phyloP scores from a whole-genome alignment of 2,797 vertebrate genomes.

The Furcifer pardalis region DNA sequence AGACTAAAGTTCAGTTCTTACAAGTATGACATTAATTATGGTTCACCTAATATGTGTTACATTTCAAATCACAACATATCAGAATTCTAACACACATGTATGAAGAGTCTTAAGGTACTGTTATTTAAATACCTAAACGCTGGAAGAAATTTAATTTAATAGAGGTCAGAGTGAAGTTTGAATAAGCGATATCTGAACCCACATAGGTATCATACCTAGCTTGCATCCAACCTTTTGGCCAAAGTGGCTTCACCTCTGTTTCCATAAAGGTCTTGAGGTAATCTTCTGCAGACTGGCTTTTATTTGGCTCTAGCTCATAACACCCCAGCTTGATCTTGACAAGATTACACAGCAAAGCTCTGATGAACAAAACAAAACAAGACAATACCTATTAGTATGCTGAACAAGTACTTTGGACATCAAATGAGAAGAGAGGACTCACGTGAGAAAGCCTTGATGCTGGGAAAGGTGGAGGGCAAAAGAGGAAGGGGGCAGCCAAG shows the following conservation, averaged over 20 bases:
- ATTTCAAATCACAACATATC: not conserved
- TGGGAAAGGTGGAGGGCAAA: too few relatives aligned
- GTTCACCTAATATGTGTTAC: not conserved
- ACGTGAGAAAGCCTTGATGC: too few relatives aligned
- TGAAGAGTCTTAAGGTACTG: not conserved
- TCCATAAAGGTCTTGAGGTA: slow-evolving; percentile 88
- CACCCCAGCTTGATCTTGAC: slow-evolving; percentile 95
- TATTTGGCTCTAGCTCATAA: slow-evolving; percentile 93
- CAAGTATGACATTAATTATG: not conserved
- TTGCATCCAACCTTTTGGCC: slow-evolving; percentile 91
- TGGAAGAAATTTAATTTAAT: not conserved
- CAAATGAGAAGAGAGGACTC: too few relatives aligned
- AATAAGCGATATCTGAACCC: slow-evolving; percentile 1
- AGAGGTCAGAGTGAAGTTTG: not conserved
- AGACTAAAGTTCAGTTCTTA: not conserved
- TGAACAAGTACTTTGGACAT: too few relatives aligned
- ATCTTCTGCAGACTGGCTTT: slow-evolving; percentile 84
- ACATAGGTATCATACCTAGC: slow-evolving; percentile 74
- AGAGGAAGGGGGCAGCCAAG: too few relatives aligned
- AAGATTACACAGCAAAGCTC: slow-evolving; percentile 91
- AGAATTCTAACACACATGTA: not conserved
- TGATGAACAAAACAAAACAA: slow-evolving; percentile 63
- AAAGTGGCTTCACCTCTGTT: slow-evolving; percentile 85
- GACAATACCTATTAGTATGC: not conserved
- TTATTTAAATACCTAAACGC: slow-evolving; percentile 1